A percentile compares a stretch with the other conserved stretches of the same genome.
Conservation (phyloP, 2,888 invertebrate species). For the Pinctada fucata region DNA sequence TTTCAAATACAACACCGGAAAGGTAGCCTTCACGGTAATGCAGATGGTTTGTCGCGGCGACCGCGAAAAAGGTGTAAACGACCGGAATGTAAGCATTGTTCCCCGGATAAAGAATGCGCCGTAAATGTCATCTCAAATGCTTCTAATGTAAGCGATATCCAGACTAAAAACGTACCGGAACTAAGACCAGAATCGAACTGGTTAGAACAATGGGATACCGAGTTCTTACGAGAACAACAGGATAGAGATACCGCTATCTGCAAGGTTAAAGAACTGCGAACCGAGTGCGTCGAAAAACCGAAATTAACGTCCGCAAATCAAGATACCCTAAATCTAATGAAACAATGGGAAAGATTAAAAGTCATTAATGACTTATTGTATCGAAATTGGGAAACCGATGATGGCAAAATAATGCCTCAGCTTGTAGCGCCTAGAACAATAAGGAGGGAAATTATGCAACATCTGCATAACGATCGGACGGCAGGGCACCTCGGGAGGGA, state of each 20-base stretch:
- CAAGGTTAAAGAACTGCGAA: not conserved
- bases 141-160: not conserved
- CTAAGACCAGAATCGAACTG: too few species aligned
- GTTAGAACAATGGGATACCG: slow-evolving; percentile 23
- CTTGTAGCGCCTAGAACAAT: slow-evolving; percentile 17
- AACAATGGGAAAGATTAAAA: slow-evolving; percentile 11
- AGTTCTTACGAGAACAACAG: slow-evolving; percentile 1
- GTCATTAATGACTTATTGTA: slow-evolving; percentile 11
- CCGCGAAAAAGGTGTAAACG: too few species aligned
- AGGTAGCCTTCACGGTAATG: slow-evolving; percentile 32
- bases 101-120: too few species aligned
- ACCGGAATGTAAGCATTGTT: too few species aligned
- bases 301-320: not conserved
- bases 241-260: slow-evolving; percentile 2
- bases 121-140: too few species aligned
- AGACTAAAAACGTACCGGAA: not conserved
- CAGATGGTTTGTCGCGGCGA: slow-evolving; percentile 29
- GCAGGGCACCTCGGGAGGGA: slow-evolving; percentile 34
- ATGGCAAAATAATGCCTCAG: not conserved
- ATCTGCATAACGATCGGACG: slow-evolving; percentile 16
- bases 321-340: not conserved
- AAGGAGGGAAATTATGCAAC: slow-evolving; percentile 11
- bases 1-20: slow-evolving; percentile 27
- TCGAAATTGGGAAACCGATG: slow-evolving; percentile 5
- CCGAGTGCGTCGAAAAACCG: not conserved